Percentiles rank a stretch among this genome's conserved stretches.
phyloP scores from a whole-genome alignment of 2,797 vertebrate species.

The Acrossocheilus wenchowensis region DNA sequence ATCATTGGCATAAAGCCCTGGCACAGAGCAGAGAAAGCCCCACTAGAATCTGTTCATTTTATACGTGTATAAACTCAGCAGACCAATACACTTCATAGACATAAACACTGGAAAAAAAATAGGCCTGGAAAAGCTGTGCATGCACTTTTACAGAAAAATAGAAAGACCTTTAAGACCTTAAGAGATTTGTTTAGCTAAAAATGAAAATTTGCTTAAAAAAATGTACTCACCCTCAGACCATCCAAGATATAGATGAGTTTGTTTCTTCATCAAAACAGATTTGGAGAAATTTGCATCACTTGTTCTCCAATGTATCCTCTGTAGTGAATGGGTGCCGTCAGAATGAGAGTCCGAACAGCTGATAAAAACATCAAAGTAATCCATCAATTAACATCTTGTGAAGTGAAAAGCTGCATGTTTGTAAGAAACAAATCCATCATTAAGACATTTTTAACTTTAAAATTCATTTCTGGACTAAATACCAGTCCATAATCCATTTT shows the following conservation, averaged over 20 bases:
- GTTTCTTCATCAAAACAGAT: neutral
- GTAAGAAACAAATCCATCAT: no score
- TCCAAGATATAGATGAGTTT: neutral
- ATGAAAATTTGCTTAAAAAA: neutral
- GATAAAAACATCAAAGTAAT: neutral
- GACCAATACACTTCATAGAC: neutral
- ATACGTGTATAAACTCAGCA: constrained; percentile 19
- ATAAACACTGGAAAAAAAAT: neutral
- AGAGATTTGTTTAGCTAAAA: neutral
- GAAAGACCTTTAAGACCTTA: neutral
- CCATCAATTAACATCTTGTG: no score
- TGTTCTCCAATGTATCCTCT: neutral
- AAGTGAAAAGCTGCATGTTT: no score
- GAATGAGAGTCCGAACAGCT: neutral
- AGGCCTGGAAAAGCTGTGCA: neutral
- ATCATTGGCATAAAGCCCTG: constrained; percentile 63
- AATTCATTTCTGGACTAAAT: neutral
- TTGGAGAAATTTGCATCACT: neutral
- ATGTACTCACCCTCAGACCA: neutral
- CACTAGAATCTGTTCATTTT: constrained; percentile 7
- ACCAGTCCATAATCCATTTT: no score
- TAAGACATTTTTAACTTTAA: no score
- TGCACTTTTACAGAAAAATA: neutral
- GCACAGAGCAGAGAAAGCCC: constrained; percentile 56
- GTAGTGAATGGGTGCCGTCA: neutral